These are phyloP conservation scores for Actinia equina DNA, from an alignment of 64 coral and sea anemone species.

Conservation along the genomic window DNA sequence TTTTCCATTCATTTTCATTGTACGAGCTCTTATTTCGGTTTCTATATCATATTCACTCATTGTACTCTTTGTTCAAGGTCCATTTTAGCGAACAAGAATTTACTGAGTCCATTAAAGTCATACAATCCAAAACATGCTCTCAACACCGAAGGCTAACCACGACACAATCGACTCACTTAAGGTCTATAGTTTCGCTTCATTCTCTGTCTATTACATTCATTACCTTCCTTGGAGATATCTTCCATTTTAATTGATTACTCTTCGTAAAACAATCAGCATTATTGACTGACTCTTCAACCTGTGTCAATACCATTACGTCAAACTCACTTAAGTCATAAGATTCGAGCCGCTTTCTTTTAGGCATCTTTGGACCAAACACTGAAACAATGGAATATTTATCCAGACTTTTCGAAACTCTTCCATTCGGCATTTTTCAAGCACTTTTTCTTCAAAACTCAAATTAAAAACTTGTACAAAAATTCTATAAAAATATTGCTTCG, in stretches of 20 bases:
- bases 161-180: not conserved
- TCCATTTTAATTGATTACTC: not conserved
- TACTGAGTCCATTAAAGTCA: no score
- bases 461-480: no score
- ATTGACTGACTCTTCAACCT: not conserved
- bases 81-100: no score
- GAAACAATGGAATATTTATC: not conserved
- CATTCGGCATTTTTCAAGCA: not conserved
- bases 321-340: not conserved
- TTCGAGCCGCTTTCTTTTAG: not conserved
- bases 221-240: not conserved
- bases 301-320: not conserved
- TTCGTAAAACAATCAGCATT: not conserved
- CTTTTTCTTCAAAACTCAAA: not conserved
- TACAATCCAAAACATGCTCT: not conserved
- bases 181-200: not conserved
- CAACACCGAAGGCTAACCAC: not conserved
- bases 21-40: not conserved
- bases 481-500: no score
- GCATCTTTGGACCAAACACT: not conserved
- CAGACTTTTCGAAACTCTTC: not conserved
- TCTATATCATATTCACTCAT: no score
- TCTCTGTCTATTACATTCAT: not conserved
- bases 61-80: no score
- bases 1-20: not conserved